Evolutionary conservation across 2,888 invertebrate genomes (phyloP), one percentile per base, ranked within the genome.

Genomic region (Drosophila austrosaltans): DNA sequence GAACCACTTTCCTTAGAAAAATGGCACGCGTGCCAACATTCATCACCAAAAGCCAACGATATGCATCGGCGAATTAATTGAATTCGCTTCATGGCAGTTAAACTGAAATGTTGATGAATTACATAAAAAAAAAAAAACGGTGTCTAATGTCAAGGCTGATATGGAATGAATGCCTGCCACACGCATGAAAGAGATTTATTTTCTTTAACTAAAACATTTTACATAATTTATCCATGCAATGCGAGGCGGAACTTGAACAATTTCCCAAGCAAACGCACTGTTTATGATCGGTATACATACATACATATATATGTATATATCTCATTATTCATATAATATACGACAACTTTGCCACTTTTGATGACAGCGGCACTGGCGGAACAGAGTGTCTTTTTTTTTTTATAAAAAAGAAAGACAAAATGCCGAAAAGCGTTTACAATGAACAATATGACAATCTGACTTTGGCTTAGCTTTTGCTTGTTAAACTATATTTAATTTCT

Each of bases 131-230:
- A 40, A 58, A 40, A 65, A 20, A 64, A 54, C 22, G 2, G 39
- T 57, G 48, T 30, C 44, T 42, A 78, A 64, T 81, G 74, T 76
- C 81, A 79, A 72, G 79, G 82, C 82, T 71, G 63, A 74, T 25
- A 8, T 25, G 22, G 22, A 56, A 12, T 54, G 67, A 56, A 12
- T 44, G 61, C 67, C 44, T 32, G 53, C 54, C 54, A 42, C 53
- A 74, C 65, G 67, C 74, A 63, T 63, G 48, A 67, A 57, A 53
- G 12, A 53, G 54, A 72, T 64, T 56, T 63, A 63, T 72, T 70
- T 66, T 71, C 36, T 30, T 36, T 40, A 48, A 44, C 54, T 25
- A 61, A 58, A 61, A 69, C 57, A 70, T 61, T 66, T 63, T 69
- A 63, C 57, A 75, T 69, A 75, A 74, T 59, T 57, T 63, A 67